These are phyloP conservation scores for Scartelaos histophorus DNA, from an alignment of 2,113 vertebrate genomes.

Conservation along the genomic window DNA sequence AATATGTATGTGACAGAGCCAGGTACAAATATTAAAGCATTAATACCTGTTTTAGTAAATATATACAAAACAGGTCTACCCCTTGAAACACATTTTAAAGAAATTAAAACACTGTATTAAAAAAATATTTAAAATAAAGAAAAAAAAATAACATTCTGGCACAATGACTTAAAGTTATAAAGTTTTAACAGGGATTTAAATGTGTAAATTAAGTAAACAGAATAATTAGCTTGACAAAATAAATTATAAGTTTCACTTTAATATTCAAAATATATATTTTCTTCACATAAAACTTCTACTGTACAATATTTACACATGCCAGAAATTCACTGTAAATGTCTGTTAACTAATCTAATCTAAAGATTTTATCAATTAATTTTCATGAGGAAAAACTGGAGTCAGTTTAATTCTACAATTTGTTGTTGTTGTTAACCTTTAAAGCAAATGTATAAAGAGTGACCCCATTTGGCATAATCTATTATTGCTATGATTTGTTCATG, in stretches of 20 bases:
- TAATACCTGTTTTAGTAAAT: slow-evolving; percentile 5
- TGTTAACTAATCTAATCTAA: not conserved
- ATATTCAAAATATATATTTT: no score
- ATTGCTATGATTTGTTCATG: no score
- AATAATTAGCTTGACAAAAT: slow-evolving; percentile 23
- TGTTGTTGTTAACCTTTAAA: not conserved
- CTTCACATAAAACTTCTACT: no score
- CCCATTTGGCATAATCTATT: not conserved
- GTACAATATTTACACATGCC: not conserved
- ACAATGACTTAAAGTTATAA: not conserved
- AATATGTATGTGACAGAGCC: slow-evolving; percentile 29
- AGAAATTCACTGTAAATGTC: not conserved
- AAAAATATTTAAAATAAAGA: no score
- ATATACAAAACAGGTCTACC: slow-evolving; percentile 7
- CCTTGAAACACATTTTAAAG: not conserved
- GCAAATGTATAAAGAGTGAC: not conserved
- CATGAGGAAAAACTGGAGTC: not conserved
- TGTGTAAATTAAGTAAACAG: slow-evolving; percentile 26
- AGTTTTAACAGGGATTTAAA: not conserved
- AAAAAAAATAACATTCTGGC: no score
- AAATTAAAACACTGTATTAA: no score
- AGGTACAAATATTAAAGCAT: slow-evolving; percentile 23
- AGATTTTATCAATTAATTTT: not conserved
- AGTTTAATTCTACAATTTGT: not conserved
- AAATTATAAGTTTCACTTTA: no score